phyloP scores from a whole-genome alignment of 1,140 invertebrate species.

The Nephila pilipes region DNA sequence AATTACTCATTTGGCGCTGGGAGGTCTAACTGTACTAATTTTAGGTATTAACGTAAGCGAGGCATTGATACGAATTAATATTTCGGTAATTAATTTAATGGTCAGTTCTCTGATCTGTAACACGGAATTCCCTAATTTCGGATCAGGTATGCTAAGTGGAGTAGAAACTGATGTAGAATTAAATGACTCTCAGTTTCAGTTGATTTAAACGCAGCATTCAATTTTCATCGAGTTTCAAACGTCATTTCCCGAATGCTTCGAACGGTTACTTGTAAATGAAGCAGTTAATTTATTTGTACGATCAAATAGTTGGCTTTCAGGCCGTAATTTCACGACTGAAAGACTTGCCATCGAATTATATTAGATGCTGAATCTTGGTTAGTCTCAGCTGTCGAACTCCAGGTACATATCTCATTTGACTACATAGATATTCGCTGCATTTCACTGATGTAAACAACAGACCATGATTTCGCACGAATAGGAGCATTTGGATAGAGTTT shows the following conservation, averaged over 20 bases:
- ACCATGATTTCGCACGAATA: slow-evolving; percentile 7
- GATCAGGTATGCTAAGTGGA: slow-evolving; percentile 20
- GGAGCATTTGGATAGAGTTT: slow-evolving; percentile 23
- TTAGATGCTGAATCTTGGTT: slow-evolving; percentile 40
- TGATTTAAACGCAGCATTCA: slow-evolving; percentile 61
- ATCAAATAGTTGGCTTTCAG: slow-evolving; percentile 60
- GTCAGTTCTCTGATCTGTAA: neutral
- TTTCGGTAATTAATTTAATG: slow-evolving; percentile 28
- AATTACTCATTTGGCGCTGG: neutral
- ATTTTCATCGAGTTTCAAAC: slow-evolving; percentile 63
- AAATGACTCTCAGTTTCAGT: slow-evolving; percentile 52
- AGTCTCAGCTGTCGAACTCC: slow-evolving; percentile 46
- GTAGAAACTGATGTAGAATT: slow-evolving; percentile 66
- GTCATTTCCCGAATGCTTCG: slow-evolving; percentile 28
- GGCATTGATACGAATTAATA: slow-evolving; percentile 35
- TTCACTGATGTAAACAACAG: neutral
- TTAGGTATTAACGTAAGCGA: slow-evolving; percentile 7
- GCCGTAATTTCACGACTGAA: slow-evolving; percentile 57
- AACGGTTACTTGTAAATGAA: slow-evolving; percentile 52
- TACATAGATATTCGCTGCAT: neutral
- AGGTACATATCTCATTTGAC: slow-evolving; percentile 21
- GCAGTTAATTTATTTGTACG: slow-evolving; percentile 63
- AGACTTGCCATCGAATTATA: slow-evolving; percentile 20
- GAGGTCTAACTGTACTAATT: neutral
- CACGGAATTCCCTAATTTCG: slow-evolving; percentile 20